Base-by-base conservation (phyloP, 2,888 invertebrate species). In the Caenorhabditis macrosperma region DNA sequence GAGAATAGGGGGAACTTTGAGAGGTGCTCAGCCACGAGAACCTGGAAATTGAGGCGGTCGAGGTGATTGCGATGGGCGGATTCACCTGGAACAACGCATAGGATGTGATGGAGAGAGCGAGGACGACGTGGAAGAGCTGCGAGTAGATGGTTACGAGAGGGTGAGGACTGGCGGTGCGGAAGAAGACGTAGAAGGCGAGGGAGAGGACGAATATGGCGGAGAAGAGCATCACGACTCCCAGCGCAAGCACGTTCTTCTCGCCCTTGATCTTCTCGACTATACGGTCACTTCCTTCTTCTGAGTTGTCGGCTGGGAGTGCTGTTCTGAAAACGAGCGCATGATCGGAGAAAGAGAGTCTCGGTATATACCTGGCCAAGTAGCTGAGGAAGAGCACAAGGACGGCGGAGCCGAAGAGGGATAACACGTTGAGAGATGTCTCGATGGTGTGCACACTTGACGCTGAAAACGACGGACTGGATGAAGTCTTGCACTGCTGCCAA, bases 101-200 rank as follows among this genome's bases (percentile, higher is more conserved):
- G 0, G 74, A 74, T 7, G 74, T 74, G 52, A 79, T 79, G 10
- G 74, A 72, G 15, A 79, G 35, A n/a, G 71, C 78, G 0, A 79
- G 57, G 17, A 79, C 78, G 15, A 79, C 38, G 38, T 79, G 78
- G 38, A 74, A 79, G 15, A 79, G 35, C 28, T 79, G 74, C 2
- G 74, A 72, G 59, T 79, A 79, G 35, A 79, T 72, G n/a, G 78
- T 79, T 41, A 79, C 68, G 2, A 79, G 46, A 0, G 78, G 78
- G 48, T 79, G 78, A 28, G 66, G 60, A 55, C 63, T 67, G 12
- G 46, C 10, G 20, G 67, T 41, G n/a, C 67, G 44, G 50, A 78
- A 78, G 55, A 72, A 50, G 38, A 68, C 61, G 38, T 63, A 61
- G 15, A 68, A 67, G 46, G 68, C 76, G 20, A 76, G 30, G 10